Conservation (phyloP, 1,140 invertebrate genomes). For the Teleopsis dalmanni region DNA sequence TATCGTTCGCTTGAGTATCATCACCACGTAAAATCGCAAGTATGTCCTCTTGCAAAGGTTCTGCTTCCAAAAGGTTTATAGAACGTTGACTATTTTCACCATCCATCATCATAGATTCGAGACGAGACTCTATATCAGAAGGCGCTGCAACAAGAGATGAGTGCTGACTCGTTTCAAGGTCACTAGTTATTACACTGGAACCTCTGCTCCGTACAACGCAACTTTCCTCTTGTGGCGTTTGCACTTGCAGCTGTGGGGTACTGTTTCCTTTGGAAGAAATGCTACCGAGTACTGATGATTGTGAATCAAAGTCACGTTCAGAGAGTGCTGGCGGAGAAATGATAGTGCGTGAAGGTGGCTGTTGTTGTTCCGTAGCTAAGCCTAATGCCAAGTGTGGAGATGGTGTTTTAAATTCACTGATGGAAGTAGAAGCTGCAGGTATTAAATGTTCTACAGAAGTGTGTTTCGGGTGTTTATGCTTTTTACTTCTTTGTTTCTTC, state of each 20-base stretch:
- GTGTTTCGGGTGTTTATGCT: constrained; percentile 40
- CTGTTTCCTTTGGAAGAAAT: constrained; percentile 42
- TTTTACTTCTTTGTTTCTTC: constrained; percentile 41
- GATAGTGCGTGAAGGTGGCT: constrained; percentile 33
- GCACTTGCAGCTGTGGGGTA: constrained; percentile 29
- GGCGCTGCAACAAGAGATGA: constrained; percentile 42
- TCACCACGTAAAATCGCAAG: constrained; percentile 35
- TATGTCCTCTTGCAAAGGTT: constrained; percentile 39
- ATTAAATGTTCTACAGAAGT: constrained; percentile 21
- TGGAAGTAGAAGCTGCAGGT: constrained; percentile 1
- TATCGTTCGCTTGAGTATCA: constrained; percentile 4
- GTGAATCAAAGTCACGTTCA: constrained; percentile 41
- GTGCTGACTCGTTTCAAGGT: constrained; percentile 41
- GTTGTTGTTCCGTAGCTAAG: constrained; percentile 17
- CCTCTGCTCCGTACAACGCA: constrained; percentile 40
- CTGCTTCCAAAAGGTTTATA: constrained; percentile 14
- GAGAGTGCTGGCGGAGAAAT: constrained; percentile 32
- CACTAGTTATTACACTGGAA: constrained; percentile 41
- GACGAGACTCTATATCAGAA: constrained; percentile 38
- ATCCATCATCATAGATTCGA: constrained; percentile 43
- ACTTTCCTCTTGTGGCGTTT: constrained; percentile 36
- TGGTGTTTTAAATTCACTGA: constrained; percentile 45
- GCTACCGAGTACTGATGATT: constrained; percentile 42
- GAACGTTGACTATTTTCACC: constrained; percentile 16
- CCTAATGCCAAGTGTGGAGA: constrained; percentile 47